Evolutionary conservation across 2,888 invertebrate genomes (phyloP), one percentile per base, ranked within the genome.

Genomic region (Clostera curtula): DNA sequence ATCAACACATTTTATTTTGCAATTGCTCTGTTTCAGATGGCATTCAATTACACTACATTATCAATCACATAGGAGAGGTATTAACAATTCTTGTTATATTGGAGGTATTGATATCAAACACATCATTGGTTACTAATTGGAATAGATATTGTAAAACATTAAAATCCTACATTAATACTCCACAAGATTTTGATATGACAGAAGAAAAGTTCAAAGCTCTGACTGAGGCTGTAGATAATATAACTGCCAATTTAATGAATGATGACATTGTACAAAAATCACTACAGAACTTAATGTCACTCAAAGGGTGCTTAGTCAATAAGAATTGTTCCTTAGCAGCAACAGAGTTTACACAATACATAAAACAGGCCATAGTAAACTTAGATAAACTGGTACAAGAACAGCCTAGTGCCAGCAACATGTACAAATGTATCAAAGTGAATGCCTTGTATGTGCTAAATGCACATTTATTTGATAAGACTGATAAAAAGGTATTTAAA

Each of bases 401-500:
- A 57, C 87, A 57, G 76, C 85, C 60, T 72, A 90, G 67, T 51
- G 59, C 57, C 45, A 74, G 57, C 60, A 79, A 59, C 64, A 80
- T 74, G 85, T 86, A 76, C 45, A 89, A 84, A 63, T 90, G 87
- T 79, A 87, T 86, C 13, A 89, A 90, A 62, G 67, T 89, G 1
- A 92, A 92, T 67, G 83, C 88, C 2, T 79, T 93, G 6, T 86
- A 89, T 62, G 90, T 90, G 1, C 75, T 93, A 11, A 85, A 87
- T 34, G 86, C 88, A 35, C 88, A 89, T 58, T 74, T 93, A 26
- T 96, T 94, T 75, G 91, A 94, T 23, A 86, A 86, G 47, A 85
- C 87, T 46, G 95, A 96, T 64, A 92, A 90, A 56, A 95, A 92
- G 67, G 65, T 89, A 21, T 87, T 93, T 27, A 91, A 90, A 65